These are phyloP conservation scores for Polyommatus iphigenia DNA, from an alignment of 2,888 invertebrate genomes.

Conservation along the genomic window DNA sequence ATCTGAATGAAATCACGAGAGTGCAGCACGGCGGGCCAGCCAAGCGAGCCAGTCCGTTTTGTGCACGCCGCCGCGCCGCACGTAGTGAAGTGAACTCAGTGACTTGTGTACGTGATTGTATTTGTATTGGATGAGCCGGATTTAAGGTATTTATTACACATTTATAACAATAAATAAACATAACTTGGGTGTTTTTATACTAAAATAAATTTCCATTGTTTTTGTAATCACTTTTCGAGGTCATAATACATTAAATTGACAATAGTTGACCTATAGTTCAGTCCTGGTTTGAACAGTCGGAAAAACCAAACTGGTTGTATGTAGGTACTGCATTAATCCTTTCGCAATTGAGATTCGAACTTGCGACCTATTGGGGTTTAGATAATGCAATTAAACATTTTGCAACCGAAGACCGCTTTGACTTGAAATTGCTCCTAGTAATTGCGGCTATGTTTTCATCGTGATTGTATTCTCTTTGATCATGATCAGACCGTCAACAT, in stretches of 20 bases:
- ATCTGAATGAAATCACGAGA: constrained; percentile 47
- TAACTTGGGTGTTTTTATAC: not conserved
- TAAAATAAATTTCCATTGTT: not conserved
- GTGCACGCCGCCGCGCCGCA: not conserved
- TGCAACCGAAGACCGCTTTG: not conserved
- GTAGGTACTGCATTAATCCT: not conserved
- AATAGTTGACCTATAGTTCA: constrained; percentile 22
- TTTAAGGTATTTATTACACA: constrained; percentile 12
- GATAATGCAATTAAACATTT: constrained; percentile 22
- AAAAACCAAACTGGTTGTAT: constrained; percentile 15
- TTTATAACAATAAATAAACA: not conserved
- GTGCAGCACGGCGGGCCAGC: constrained; percentile 14
- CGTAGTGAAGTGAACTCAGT: constrained; percentile 7
- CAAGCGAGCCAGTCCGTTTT: not conserved
- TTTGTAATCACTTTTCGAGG: not conserved
- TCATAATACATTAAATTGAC: constrained; percentile 15
- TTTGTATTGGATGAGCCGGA: constrained; percentile 25
- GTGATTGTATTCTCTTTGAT: too few species aligned
- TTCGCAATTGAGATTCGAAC: constrained; percentile 14
- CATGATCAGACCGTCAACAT: not conserved
- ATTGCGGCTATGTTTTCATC: not conserved
- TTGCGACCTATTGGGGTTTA: constrained; percentile 6
- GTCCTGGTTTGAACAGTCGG: not conserved
- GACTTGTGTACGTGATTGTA: constrained; percentile 14
- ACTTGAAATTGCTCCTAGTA: not conserved